Conservation (phyloP, 2,797 vertebrate species). For the Euphonia xanthogaster region DNA sequence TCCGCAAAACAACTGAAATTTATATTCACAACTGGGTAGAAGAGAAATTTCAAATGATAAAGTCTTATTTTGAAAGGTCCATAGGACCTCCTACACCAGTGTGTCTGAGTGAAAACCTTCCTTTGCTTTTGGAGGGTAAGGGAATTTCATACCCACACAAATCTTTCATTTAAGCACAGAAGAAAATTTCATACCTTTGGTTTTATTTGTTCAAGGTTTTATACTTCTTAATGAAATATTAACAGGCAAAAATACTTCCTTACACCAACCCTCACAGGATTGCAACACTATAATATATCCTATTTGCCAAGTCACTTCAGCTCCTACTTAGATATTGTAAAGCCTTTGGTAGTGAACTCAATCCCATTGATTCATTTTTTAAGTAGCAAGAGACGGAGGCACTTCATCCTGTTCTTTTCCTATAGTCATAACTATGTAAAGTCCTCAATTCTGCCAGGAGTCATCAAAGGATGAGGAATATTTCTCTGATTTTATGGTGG, state of each 20-base stretch:
- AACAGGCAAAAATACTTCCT: not conserved
- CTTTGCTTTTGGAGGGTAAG: rapidly evolving
- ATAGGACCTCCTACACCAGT: not conserved
- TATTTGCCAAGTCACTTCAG: not conserved
- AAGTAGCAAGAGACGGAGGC: not conserved
- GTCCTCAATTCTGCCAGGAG: not conserved
- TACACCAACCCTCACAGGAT: rapidly evolving
- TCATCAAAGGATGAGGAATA: not conserved
- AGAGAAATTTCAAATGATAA: not conserved
- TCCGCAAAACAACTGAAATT: not conserved
- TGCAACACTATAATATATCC: not conserved
- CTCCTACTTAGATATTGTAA: not conserved
- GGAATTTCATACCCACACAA: not conserved
- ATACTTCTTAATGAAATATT: not conserved
- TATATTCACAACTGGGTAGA: not conserved
- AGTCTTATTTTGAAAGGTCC: not conserved
- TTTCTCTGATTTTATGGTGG: not conserved
- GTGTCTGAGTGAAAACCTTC: not conserved
- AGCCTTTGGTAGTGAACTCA: not conserved
- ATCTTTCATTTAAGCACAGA: not conserved
- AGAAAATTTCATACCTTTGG: not conserved
- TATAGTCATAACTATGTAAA: not conserved
- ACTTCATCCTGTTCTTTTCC: not conserved
- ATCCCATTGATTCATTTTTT: not conserved
- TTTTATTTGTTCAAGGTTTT: not conserved